A percentile compares a stretch with the other conserved stretches of the same genome.
These are phyloP conservation scores for Meiosimyza platycephala DNA, from an alignment of 2,888 invertebrate genomes.

Conservation along the genomic window DNA sequence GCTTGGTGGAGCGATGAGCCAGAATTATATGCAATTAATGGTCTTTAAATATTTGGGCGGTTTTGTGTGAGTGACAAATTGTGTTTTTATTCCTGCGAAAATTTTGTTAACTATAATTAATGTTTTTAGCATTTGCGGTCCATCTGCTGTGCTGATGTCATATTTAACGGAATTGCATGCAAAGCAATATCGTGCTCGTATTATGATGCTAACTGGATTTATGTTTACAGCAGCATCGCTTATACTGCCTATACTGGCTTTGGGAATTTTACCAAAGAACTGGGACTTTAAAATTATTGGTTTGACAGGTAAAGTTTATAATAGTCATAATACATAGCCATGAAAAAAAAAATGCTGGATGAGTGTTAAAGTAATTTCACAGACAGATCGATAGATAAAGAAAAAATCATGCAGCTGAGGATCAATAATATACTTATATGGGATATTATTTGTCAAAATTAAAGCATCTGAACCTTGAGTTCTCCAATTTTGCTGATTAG, in stretches of 20 bases:
- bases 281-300: constrained; percentile 69
- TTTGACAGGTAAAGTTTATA: constrained; percentile 54
- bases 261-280: constrained; percentile 75
- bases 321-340: no score
- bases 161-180: constrained; percentile 82
- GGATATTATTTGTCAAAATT: no score
- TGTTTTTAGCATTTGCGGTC: constrained; percentile 73
- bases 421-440: no score
- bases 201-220: constrained; percentile 74
- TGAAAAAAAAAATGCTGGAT: no score
- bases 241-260: constrained; percentile 77
- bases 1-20: constrained; percentile 73
- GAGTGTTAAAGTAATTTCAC: no score
- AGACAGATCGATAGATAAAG: no score
- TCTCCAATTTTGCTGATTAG: no score
- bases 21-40: constrained; percentile 74
- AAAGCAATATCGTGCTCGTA: constrained; percentile 66
- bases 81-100: neutral
- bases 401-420: no score
- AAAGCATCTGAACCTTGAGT: no score
- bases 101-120: neutral
- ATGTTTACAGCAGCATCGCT: constrained; percentile 75
- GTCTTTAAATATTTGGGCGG: constrained; percentile 78
- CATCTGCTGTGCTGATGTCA: constrained; percentile 78
- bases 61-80: constrained; percentile 73